Base-by-base conservation (phyloP, 2,113 vertebrate genomes). In the Sorex fumeus region DNA sequence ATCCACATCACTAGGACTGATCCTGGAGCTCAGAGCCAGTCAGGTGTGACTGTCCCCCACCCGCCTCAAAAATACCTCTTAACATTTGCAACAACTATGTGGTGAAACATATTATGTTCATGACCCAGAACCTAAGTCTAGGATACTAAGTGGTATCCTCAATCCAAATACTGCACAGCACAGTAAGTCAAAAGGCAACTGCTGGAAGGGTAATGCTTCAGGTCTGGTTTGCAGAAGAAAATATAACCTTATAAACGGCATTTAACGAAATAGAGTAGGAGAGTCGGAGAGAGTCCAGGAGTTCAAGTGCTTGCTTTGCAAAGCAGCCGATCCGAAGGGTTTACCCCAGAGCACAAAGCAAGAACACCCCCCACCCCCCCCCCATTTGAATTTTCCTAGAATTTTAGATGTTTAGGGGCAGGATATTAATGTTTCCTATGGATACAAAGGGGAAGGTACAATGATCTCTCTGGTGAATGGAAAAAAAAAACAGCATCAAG, bases 161-260 rank as follows among this genome's bases (percentile, higher is more conserved):
- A 88, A 80, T 86, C 36, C 60, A 90, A 86, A 83, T 80, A 91
- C 93, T 57, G 30, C 18, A 86, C 27, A 83, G n/a, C 34, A 78
- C 1, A 6, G 32, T 75, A 90, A 83, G 45, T n/a, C 57, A 90
- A 90, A 83, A 84, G 21, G 86, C n/a, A 93, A 53, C 47, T 85
- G 74, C 81, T 70, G 36, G 15, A 84, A 71, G 88, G 16, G 76
- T 70, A 94, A 94, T 27, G 82, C 1, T 74, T 34, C 5, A 83
- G 25, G 57, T 93, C 62, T 88, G 84, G 36, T 80, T 94, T 94
- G 86, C 79, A 92, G 90, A 93, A 90, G 66, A 85, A 95, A 80
- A 92, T 66, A 13, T 27, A 77, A 89, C 8, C 21, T 93, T 85
- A 93, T 60, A 43, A 87, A 87, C 0, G 8, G 4, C 10, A 69